Conservation (phyloP, 1,140 invertebrate genomes). For the Lepidotrigona ventralis region DNA sequence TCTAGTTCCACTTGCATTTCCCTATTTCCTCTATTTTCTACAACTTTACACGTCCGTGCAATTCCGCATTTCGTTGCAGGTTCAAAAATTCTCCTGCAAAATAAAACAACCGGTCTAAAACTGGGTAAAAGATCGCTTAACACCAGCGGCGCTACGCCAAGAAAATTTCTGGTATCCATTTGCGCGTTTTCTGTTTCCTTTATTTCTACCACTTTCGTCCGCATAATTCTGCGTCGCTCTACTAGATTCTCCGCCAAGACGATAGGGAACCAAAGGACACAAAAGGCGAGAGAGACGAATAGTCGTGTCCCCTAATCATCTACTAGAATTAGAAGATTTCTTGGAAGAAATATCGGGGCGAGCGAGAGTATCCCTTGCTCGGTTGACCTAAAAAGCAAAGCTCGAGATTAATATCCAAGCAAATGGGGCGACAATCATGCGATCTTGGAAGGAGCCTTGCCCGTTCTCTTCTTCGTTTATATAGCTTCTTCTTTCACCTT, state of each 20-base stretch:
- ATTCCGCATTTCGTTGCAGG: neutral
- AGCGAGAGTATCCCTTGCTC: neutral
- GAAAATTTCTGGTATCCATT: neutral
- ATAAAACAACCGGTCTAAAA: neutral
- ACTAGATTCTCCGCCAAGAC: neutral
- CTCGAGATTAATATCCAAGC: conserved; percentile 34
- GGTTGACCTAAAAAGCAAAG: conserved; percentile 31
- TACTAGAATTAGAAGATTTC: neutral
- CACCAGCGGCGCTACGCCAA: too few species aligned
- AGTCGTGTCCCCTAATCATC: neutral
- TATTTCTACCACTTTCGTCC: neutral
- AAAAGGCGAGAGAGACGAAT: neutral
- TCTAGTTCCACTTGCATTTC: too few species aligned
- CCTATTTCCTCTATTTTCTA: too few species aligned
- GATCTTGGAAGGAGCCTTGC: conserved; percentile 10
- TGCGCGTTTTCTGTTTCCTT: neutral
- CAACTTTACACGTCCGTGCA: neutral
- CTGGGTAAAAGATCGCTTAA: neutral
- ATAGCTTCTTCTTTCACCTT: conserved; percentile 7
- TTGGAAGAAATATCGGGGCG: neutral
- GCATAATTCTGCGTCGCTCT: neutral
- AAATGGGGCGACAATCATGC: conserved; percentile 49
- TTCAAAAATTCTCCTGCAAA: neutral
- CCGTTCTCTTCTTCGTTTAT: neutral
- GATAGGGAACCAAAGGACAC: neutral